Evolutionary conservation across 2,797 vertebrate genomes (phyloP).

Genomic region (Sebastes nivosus): DNA sequence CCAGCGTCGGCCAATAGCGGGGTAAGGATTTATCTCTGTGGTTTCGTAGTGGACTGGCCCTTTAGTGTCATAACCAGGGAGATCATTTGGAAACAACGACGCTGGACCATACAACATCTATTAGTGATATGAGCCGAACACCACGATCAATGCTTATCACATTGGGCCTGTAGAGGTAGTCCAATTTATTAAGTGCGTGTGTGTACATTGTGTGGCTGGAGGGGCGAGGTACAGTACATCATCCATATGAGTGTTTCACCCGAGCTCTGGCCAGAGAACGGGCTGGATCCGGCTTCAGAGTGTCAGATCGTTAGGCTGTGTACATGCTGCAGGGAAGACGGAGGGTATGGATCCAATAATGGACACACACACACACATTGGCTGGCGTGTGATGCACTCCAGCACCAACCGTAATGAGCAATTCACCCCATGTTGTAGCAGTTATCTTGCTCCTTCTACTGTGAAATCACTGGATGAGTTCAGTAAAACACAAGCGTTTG

Average conservation of each 20-base stretch:
- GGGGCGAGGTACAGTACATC: constrained; percentile 15
- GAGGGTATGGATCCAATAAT: constrained; percentile 40
- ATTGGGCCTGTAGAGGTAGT: constrained; percentile 29
- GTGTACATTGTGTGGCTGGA: constrained; percentile 7
- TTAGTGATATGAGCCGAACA: constrained; percentile 61
- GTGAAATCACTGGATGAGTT: constrained; percentile 44
- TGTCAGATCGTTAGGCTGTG: constrained; percentile 51
- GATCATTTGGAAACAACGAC: constrained; percentile 61
- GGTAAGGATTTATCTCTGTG: constrained; percentile 58
- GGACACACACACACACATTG: not conserved
- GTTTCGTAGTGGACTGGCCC: constrained; percentile 46
- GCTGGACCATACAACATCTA: constrained; percentile 38
- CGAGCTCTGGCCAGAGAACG: not conserved
- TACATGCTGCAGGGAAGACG: constrained; percentile 44
- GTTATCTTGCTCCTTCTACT: constrained; percentile 44
- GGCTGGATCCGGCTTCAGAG: constrained; percentile 16
- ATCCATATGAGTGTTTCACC: constrained; percentile 20
- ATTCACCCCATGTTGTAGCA: constrained; percentile 21
- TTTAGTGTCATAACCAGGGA: constrained; percentile 58
- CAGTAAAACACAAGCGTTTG: not conserved
- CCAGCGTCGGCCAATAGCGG: constrained; percentile 1
- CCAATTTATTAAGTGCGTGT: constrained; percentile 54
- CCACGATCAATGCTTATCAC: constrained; percentile 68
- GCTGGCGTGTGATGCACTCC: constrained; percentile 21
- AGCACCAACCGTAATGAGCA: constrained; percentile 43